Evolutionary conservation across 2,797 vertebrate genomes (phyloP), one percentile per base, ranked within the genome.

Genomic region (Onychomys torridus): DNA sequence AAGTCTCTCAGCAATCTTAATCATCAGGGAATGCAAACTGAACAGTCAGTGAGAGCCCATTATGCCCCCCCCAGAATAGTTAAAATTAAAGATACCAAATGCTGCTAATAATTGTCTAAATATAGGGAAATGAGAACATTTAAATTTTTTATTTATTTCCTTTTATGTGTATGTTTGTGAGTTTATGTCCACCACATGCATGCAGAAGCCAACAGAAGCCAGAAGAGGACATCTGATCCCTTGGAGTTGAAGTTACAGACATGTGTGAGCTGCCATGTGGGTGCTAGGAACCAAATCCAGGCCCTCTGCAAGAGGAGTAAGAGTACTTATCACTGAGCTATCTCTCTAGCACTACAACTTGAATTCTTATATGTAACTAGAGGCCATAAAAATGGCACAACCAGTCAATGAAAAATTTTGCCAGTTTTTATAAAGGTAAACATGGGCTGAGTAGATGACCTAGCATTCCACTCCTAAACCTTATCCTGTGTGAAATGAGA

Each of bases 381-480:
- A n/a, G 63, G 37, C 4, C 49, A 37, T 88, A 88, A 92, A 91
- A 96, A 65, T 73, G 59, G 12, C 46, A 81, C 34, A 91, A 90
- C 5, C 34, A 78, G 13, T 73, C 82, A 43, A 69, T 49, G 87
- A 90, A 55, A 29, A 91, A 83, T 63, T 71, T 63, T 73, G 46
- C 55, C 23, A 67, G 79, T 76, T 89, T 91, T 78, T 76, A 65
- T 27, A 79, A 88, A 93, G 55, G 89, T 90, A 77, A 96, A 73
- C 43, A 43, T 85, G 40, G 1, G 34, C 13, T 1, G n/a, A 81
- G 37, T 40, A 0, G 84, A n/a, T 83, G 27, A 86, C 27, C 65
- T 52, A 73, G 25, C 4, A 73, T 93, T 91, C 13, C 0, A 55
- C 52, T 85, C 21, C 49, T 69, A 77, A 59, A 49, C 89, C 43